phyloP scores from a whole-genome alignment of 2,888 invertebrate genomes.

The Drosophila macrospina region DNA sequence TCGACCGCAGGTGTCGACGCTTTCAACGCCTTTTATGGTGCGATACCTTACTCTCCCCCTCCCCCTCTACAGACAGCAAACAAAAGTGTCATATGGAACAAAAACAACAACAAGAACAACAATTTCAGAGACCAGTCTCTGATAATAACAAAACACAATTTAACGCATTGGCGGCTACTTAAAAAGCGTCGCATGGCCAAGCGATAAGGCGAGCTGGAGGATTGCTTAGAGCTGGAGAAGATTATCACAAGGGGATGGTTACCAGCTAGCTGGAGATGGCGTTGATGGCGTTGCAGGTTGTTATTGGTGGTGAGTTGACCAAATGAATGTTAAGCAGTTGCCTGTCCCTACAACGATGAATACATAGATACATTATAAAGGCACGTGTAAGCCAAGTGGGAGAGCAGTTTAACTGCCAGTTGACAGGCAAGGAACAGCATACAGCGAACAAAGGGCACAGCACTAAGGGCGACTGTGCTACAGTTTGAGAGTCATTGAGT shows the following conservation, averaged over 20 bases:
- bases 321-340: conserved; percentile 76
- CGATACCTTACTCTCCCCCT: neutral
- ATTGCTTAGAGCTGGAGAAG: conserved; percentile 32
- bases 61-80: neutral
- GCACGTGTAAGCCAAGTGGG: conserved; percentile 48
- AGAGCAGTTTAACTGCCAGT: conserved; percentile 63
- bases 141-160: conserved; percentile 77
- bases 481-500: conserved; percentile 48
- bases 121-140: conserved; percentile 41
- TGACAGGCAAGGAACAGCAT: conserved; percentile 49
- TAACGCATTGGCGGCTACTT: conserved; percentile 80
- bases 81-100: conserved; percentile 71
- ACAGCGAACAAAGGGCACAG: conserved; percentile 6
- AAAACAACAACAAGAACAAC: conserved; percentile 36
- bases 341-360: conserved; percentile 36
- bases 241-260: conserved; percentile 33
- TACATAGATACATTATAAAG: conserved; percentile 35
- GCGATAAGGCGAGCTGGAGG: conserved; percentile 61
- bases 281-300: neutral
- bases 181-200: conserved; percentile 77
- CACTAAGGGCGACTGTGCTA: conserved; percentile 21
- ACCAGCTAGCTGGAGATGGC: conserved; percentile 4
- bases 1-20: conserved; percentile 72
- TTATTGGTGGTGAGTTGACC: conserved; percentile 51
- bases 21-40: conserved; percentile 73